phyloP scores from a whole-genome alignment of 2,113 vertebrate species.

The Cinclus mexicanus region DNA sequence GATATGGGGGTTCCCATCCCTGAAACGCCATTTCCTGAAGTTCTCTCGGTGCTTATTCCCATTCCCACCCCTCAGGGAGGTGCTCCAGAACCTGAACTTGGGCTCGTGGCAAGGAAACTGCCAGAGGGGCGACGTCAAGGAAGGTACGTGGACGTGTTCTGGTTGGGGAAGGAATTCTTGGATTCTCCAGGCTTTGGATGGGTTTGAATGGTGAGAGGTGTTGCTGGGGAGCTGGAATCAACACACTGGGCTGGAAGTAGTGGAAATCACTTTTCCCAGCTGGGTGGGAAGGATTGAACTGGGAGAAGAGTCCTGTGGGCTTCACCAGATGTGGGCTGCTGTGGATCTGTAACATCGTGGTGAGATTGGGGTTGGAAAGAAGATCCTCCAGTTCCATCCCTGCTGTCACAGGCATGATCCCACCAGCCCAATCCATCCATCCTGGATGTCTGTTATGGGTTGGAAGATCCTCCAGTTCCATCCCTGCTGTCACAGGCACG shows the following conservation, averaged over 20 bases:
- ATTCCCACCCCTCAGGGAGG: background rate
- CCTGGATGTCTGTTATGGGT: no score
- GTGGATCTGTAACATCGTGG: fast-evolving
- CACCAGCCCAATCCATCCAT: background rate
- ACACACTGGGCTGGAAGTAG: background rate
- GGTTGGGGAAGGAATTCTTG: background rate
- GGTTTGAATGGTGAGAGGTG: background rate
- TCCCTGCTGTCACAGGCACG: no score
- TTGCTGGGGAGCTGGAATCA: background rate
- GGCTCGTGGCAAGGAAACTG: background rate
- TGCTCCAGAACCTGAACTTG: conserved; percentile 9
- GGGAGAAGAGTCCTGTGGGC: background rate
- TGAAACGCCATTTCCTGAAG: fast-evolving
- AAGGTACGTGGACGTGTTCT: background rate
- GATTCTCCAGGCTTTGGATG: background rate
- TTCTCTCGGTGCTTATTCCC: background rate
- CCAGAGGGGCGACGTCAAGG: background rate
- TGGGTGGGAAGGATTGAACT: background rate
- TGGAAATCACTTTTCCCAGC: background rate
- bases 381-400: background rate
- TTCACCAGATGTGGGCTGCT: fast-evolving
- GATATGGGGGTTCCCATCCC: fast-evolving
- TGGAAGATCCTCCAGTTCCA: no score
- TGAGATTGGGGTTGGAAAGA: background rate
- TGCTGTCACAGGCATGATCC: background rate